Base-by-base conservation (phyloP, 1,140 invertebrate genomes). In the Pomacea maculata region DNA sequence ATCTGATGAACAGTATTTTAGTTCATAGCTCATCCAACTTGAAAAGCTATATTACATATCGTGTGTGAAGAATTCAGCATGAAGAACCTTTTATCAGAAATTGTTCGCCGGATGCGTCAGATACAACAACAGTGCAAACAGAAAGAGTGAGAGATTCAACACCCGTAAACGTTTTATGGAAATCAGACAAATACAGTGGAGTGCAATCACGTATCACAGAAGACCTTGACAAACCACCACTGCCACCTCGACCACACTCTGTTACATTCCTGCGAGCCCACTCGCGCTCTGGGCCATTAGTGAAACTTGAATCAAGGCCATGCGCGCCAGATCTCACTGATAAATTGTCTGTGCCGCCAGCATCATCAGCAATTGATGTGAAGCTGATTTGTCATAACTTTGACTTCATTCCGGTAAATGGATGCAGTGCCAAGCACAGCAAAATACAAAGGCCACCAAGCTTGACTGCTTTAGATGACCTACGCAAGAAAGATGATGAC, bases 381-480 rank as follows among this genome's bases (percentile, higher is more conserved):
- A 85, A 86, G 57, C 77, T 89, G 64, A 80, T 85, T 25, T 83
- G 88, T 65, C 82, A 89, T 81, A 81, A 91, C 80, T 87, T 90
- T 83, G 88, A 92, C 84, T 92, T 91, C 79, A 89, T 92, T 65
- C 90, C 88, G 82, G 73, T 90, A 25, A 92, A 92, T 85, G 90
- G 89, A 74, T 67, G 85, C 15, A 78, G 84, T 76, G 90, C 87
- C 63, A 89, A 84, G 83, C 82, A 87, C 65, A 14, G 70, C 9
- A 79, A 77, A 55, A 78, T 91, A 12, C 82, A 80, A 21, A 81
- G 88, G 75, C 80, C 88, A 68, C 89, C 88, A n/a, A 91, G 90
- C 82, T 64, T 87, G 17, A 87, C 86, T 57, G 86, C 87, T 68
- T 72, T 91, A 21, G 88, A 91, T 83, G 86, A 88, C 45, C 65